Evolutionary conservation across 2,888 invertebrate genomes (phyloP).

Genomic region (Peribatodes rhomboidaria): DNA sequence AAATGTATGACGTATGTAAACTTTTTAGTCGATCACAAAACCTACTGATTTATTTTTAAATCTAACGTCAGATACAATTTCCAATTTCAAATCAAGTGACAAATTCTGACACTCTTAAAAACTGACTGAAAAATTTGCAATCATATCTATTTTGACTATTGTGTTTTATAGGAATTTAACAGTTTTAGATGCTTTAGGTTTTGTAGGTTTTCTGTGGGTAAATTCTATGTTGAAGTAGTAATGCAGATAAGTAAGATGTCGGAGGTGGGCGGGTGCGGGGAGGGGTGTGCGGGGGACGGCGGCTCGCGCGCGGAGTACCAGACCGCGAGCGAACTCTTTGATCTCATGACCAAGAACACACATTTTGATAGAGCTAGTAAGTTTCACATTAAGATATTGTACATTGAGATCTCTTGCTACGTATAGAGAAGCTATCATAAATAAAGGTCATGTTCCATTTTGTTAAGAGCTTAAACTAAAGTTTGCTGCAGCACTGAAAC

Average conservation of each 20-base stretch:
- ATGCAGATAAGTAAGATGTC: slow-evolving; percentile 73
- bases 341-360: slow-evolving; percentile 67
- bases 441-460: too few species aligned
- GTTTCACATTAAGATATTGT: too few species aligned
- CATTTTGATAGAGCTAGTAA: slow-evolving; percentile 59
- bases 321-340: slow-evolving; percentile 70
- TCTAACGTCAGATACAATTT: slow-evolving; percentile 40
- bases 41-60: background rate
- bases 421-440: too few species aligned
- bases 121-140: slow-evolving; percentile 69
- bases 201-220: slow-evolving; percentile 49
- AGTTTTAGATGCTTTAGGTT: slow-evolving; percentile 49
- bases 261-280: slow-evolving; percentile 56
- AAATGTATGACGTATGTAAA: too few species aligned
- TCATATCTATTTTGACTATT: slow-evolving; percentile 60
- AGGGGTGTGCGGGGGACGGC: slow-evolving; percentile 34
- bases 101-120: slow-evolving; percentile 55
- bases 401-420: too few species aligned
- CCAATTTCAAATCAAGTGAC: slow-evolving; percentile 62
- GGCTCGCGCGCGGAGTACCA: slow-evolving; percentile 58
- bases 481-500: too few species aligned
- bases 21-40: background rate
- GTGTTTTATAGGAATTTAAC: slow-evolving; percentile 62
- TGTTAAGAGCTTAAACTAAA: too few species aligned
- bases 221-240: slow-evolving; percentile 59